A percentile compares a stretch with the other conserved stretches of the same genome.
Evolutionary conservation across 2,113 vertebrate species (phyloP).

Genomic region (Pogonocichla stellata): DNA sequence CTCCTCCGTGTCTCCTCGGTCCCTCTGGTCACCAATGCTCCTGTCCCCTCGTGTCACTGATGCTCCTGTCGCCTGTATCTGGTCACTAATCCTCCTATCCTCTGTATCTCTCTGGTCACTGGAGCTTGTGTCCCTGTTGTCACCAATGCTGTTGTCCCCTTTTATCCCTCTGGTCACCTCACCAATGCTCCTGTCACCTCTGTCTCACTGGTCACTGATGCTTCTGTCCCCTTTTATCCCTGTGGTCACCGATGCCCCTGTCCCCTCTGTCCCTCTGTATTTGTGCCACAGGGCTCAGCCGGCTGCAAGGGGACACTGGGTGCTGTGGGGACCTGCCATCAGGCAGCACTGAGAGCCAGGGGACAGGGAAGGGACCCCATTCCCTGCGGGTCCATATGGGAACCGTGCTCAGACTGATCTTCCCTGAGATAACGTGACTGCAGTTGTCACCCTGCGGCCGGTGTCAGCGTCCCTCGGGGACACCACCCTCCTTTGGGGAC

Average conservation of each 20-base stretch:
- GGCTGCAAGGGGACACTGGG: fast-evolving
- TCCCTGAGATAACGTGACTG: neutral
- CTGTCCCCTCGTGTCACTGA: neutral
- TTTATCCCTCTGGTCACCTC: neutral
- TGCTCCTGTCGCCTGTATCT: neutral
- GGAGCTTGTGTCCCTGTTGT: neutral
- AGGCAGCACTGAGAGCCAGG: fast-evolving
- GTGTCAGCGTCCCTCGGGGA: neutral
- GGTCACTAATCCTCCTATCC: neutral
- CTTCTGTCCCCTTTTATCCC: neutral
- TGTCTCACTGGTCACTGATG: neutral
- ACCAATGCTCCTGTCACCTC: neutral
- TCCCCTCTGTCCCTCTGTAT: neutral
- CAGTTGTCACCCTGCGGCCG: neutral
- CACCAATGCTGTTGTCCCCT: neutral
- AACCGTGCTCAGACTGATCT: neutral
- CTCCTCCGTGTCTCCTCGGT: neutral
- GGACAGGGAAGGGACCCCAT: neutral
- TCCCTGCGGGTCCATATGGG: fast-evolving
- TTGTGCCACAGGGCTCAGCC: fast-evolving
- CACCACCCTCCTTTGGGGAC: neutral
- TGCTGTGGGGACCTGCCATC: neutral
- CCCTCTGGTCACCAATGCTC: neutral
- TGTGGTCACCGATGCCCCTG: neutral
- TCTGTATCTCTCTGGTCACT: neutral